Base-by-base conservation (phyloP, 2,888 invertebrate genomes). In the Drosophila infuscata region DNA sequence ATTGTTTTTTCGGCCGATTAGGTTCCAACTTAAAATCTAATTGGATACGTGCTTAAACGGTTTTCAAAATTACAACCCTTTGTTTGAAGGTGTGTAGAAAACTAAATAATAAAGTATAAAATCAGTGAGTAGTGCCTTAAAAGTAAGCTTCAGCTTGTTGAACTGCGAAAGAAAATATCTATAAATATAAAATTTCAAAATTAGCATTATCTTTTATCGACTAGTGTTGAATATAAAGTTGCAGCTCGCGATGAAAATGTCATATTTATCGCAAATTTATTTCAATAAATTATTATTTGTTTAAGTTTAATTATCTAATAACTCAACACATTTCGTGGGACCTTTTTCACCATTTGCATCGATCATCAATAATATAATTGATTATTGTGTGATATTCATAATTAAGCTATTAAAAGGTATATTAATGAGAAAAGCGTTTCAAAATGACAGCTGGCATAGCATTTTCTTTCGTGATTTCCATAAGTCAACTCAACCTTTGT, bases 1-100 rank as follows among this genome's bases (percentile, higher is more conserved):
- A 56, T 38, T 29, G 29, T 56, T 54, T 36, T 46, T 54, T 11
- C 53, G 25, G 6, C 35, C 53, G 53, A 54, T 9, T 35, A 17
- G 35, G 0, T 54, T 17, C 11, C 6, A 9, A 25, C 3, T 1
- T 53, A 1, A 33, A 20, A 15, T 33, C 15, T 11, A 11, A 51
- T 11, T 43, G 41, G 29, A 32, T 4, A 1, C 35, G 53, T 17
- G 53, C 17, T 15, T 1, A 3, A 17, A 5, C 17, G 8, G 8
- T 33, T 35, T 51, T 20, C 9, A 9, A 36, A 29, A 53, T 9
- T 20, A 20, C 8, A 53, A 32, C 35, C 17, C 33, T 29, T 3
- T 2, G 2, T 29, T 11, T 11, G 11, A 25, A 17, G 17, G 17
- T 6, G 17, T 3, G 3, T 25, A 4, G 35, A 17, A 25, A 54